Percentiles rank a stretch among this genome's conserved stretches.
Conservation (phyloP, 2,797 vertebrate species). For the Girardinus metallicus region DNA sequence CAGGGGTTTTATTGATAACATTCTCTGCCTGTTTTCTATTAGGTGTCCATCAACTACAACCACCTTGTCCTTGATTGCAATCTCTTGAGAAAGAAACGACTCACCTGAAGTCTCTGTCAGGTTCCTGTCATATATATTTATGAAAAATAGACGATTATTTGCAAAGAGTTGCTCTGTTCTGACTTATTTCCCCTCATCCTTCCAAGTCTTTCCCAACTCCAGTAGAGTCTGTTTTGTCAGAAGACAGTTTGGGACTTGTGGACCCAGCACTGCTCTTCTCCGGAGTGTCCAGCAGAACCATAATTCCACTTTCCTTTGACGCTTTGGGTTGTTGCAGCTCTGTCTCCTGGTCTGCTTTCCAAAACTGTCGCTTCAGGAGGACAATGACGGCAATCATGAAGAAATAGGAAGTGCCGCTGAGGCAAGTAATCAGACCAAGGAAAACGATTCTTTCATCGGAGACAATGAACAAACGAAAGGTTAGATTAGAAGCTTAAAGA, state of each 20-base stretch:
- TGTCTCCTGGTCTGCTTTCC: constrained; percentile 37
- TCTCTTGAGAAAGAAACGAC: constrained; percentile 1
- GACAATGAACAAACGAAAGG: not conserved
- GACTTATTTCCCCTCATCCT: constrained; percentile 16
- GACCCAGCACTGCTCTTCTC: not conserved
- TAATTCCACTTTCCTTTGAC: constrained; percentile 57
- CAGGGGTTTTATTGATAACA: not conserved
- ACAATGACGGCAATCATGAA: constrained; percentile 78
- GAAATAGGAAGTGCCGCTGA: constrained; percentile 78
- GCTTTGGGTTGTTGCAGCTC: constrained; percentile 6
- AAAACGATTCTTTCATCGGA: constrained; percentile 73
- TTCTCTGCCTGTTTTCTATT: too few relatives aligned
- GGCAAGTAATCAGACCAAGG: constrained; percentile 74
- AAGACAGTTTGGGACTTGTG: constrained; percentile 8
- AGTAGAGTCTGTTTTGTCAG: constrained; percentile 5
- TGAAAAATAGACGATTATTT: not conserved
- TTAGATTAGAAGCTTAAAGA: not conserved
- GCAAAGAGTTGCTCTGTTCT: not conserved
- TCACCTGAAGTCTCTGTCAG: constrained; percentile 22
- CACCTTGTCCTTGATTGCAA: too few relatives aligned
- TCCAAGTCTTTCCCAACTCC: not conserved
- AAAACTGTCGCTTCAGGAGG: constrained; percentile 73
- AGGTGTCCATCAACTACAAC: too few relatives aligned
- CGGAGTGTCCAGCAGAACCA: not conserved
- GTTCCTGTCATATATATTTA: not conserved